phyloP scores from a whole-genome alignment of 1,140 invertebrate genomes.

The Procambarus virginalis region DNA sequence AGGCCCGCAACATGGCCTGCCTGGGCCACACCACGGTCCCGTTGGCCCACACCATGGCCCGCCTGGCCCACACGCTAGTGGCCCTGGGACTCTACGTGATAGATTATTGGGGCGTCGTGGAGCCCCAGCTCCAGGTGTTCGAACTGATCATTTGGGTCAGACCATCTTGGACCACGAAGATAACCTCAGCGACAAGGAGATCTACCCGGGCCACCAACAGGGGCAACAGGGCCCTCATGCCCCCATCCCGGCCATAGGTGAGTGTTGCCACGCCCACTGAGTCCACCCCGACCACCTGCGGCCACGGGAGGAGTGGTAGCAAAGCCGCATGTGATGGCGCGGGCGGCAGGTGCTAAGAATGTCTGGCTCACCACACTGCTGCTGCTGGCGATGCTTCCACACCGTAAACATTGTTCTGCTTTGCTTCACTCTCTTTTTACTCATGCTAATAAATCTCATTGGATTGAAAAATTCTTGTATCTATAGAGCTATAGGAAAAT shows the following conservation, averaged over 20 bases:
- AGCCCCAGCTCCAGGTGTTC: constrained; percentile 31
- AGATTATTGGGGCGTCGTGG: constrained; percentile 74
- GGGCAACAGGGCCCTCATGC: constrained; percentile 58
- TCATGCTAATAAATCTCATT: constrained; percentile 10
- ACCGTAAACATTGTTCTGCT: not conserved
- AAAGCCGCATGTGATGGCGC: constrained; percentile 2
- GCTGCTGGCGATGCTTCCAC: constrained; percentile 19
- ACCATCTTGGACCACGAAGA: constrained; percentile 87
- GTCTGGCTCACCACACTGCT: constrained; percentile 3
- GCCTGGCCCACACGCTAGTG: constrained; percentile 72
- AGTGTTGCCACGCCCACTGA: constrained; percentile 30
- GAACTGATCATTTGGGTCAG: constrained; percentile 71
- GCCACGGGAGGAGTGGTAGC: constrained; percentile 9
- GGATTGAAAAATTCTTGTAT: not conserved
- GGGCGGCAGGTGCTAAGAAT: constrained; percentile 17
- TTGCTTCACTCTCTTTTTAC: not conserved
- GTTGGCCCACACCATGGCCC: constrained; percentile 71
- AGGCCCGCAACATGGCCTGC: constrained; percentile 48
- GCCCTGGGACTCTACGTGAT: constrained; percentile 66
- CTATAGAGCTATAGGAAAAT: not conserved
- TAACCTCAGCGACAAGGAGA: constrained; percentile 90
- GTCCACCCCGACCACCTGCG: constrained; percentile 7
- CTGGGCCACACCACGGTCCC: constrained; percentile 44
- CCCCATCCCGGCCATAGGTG: constrained; percentile 71
- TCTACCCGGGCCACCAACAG: constrained; percentile 76